These are phyloP conservation scores for Lycocorax pyrrhopterus DNA, from an alignment of 2,113 vertebrate species.

Conservation along the genomic window DNA sequence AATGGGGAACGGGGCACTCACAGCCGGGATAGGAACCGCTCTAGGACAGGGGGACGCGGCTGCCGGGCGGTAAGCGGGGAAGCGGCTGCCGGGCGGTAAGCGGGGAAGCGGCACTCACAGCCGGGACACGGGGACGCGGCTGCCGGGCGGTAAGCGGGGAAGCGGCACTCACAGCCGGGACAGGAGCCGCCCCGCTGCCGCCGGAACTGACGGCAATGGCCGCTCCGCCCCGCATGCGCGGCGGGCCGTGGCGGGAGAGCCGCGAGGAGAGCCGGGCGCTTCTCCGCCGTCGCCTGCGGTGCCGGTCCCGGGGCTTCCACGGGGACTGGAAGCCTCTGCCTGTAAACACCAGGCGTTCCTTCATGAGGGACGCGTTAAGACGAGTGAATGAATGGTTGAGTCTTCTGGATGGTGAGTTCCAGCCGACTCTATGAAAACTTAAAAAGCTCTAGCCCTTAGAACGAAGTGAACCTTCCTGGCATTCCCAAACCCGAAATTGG, in stretches of 20 bases:
- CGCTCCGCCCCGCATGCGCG: neutral
- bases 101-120: neutral
- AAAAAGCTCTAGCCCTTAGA: neutral
- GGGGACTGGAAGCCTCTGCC: fast-evolving
- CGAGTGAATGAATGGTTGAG: neutral
- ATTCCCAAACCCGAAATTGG: neutral
- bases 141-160: neutral
- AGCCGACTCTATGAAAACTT: neutral
- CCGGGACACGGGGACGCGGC: neutral
- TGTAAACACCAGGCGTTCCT: neutral
- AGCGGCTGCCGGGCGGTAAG: neutral
- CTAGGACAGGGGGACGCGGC: neutral
- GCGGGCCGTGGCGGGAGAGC: neutral
- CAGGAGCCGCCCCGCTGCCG: neutral
- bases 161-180: neutral
- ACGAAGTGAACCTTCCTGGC: neutral
- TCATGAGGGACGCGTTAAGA: too few species aligned
- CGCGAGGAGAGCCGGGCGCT: fast-evolving
- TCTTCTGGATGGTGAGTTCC: neutral
- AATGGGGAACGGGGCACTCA: neutral
- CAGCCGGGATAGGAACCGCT: neutral
- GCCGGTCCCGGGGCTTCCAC: fast-evolving
- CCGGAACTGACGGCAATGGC: constrained; percentile 41
- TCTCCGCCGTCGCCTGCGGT: fast-evolving
- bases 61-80: neutral